A percentile compares a stretch with the other conserved stretches of the same genome.
Evolutionary conservation across 2,797 vertebrate species (phyloP).

Genomic region (Channallabes apus): DNA sequence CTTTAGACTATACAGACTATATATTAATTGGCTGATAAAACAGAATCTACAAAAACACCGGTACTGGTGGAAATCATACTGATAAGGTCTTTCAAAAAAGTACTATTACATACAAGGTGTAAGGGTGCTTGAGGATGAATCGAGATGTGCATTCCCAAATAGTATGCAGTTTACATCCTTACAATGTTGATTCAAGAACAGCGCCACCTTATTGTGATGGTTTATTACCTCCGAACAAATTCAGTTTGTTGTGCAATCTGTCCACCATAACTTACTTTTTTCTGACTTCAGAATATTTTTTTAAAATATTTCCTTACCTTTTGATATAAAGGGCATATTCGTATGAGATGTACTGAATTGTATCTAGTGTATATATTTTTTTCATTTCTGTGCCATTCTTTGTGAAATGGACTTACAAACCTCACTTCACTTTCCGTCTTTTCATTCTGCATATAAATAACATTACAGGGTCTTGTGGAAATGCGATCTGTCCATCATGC

Average conservation of each 20-base stretch:
- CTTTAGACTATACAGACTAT: no score
- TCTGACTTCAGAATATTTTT: not conserved
- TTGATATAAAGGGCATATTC: not conserved
- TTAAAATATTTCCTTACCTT: not conserved
- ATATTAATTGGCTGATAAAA: no score
- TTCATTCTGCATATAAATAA: slow-evolving; percentile 43
- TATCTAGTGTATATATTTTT: not conserved
- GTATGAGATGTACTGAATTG: not conserved
- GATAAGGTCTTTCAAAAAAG: no score
- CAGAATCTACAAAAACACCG: no score
- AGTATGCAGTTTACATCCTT: not conserved
- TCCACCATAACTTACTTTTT: not conserved
- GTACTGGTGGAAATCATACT: no score
- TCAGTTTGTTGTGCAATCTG: not conserved
- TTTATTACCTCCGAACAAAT: not conserved
- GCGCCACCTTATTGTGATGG: not conserved
- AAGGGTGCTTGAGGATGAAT: not conserved
- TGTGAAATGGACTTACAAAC: not conserved
- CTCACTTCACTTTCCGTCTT: not conserved
- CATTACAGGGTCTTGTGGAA: slow-evolving; percentile 17
- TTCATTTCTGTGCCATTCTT: not conserved
- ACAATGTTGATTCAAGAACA: not conserved
- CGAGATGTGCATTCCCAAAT: not conserved
- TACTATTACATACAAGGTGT: not conserved
- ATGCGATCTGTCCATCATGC: slow-evolving; percentile 48